phyloP scores from a whole-genome alignment of 2,797 vertebrate species.

The Karalla daura region DNA sequence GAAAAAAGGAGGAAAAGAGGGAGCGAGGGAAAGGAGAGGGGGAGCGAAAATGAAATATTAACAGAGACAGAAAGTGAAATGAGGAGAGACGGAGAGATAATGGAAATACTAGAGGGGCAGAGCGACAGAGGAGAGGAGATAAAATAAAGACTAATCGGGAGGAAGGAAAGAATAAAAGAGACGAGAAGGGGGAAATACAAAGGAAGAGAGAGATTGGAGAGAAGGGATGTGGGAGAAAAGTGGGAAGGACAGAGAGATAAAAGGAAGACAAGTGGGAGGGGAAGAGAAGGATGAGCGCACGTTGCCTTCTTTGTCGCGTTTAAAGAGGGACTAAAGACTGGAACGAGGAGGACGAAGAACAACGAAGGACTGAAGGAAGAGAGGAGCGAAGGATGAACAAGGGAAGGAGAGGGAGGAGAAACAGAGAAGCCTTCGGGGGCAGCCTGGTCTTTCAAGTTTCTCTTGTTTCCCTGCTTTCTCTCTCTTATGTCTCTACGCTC shows the following conservation, averaged over 20 bases:
- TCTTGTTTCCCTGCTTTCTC: no score
- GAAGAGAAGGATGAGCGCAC: neutral
- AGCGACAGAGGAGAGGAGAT: neutral
- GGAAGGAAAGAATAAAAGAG: neutral
- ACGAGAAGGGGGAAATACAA: neutral
- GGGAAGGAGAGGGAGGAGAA: neutral
- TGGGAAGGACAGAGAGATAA: neutral
- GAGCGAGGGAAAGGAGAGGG: neutral
- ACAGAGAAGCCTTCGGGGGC: neutral
- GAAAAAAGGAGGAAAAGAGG: neutral
- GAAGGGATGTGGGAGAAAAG: neutral
- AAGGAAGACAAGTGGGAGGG: neutral
- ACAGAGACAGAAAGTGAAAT: neutral
- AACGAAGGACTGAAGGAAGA: no score
- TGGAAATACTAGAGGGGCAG: no score
- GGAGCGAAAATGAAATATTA: no score
- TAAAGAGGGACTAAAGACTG: neutral
- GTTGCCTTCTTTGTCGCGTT: rapidly evolving
- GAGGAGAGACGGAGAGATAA: neutral
- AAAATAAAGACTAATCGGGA: neutral
- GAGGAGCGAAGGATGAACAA: no score
- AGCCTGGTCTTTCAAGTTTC: no score
- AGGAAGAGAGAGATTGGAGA: neutral
- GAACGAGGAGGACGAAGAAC: neutral
- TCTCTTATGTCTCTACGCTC: no score